Percentiles rank a stretch among this genome's conserved stretches.
Conservation (phyloP, 2,113 vertebrate species). For the Sus scrofa region DNA sequence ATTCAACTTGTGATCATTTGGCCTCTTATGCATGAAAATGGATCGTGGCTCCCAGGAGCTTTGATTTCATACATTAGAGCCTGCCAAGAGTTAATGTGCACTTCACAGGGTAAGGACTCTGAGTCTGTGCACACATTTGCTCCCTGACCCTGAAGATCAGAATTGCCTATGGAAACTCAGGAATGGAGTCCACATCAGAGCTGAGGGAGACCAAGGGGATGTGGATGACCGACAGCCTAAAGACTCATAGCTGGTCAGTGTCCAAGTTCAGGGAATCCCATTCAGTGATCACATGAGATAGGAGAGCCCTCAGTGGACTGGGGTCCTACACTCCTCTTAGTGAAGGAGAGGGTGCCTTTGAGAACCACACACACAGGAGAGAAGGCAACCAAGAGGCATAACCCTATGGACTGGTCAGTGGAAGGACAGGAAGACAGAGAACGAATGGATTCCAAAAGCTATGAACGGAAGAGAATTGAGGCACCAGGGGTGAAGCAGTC, state of each 20-base stretch:
- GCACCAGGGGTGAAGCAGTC: rapidly evolving
- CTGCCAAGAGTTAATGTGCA: not conserved
- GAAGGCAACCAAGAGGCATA: not conserved
- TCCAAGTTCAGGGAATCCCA: not conserved
- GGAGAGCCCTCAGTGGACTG: not conserved
- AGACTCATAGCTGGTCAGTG: not conserved
- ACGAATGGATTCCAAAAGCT: not conserved
- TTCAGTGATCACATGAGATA: not conserved
- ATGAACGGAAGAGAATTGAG: not conserved
- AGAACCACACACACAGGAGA: not conserved
- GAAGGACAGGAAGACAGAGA: not conserved
- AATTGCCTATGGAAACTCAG: not conserved
- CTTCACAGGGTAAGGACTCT: not conserved
- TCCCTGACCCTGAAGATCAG: not conserved
- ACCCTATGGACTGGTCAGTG: not conserved
- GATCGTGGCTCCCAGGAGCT: not conserved
- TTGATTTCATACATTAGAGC: not conserved
- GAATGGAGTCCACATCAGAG: not conserved
- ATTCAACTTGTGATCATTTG: not conserved
- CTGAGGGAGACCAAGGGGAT: not conserved
- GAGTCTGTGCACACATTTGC: not conserved
- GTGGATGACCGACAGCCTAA: not conserved
- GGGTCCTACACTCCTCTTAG: not conserved
- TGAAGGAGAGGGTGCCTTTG: not conserved
- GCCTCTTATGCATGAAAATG: not conserved